Percentiles rank a stretch among this genome's conserved stretches.
Evolutionary conservation across 2,113 vertebrate species (phyloP).

Genomic region (Syngnathoides biaculeatus): DNA sequence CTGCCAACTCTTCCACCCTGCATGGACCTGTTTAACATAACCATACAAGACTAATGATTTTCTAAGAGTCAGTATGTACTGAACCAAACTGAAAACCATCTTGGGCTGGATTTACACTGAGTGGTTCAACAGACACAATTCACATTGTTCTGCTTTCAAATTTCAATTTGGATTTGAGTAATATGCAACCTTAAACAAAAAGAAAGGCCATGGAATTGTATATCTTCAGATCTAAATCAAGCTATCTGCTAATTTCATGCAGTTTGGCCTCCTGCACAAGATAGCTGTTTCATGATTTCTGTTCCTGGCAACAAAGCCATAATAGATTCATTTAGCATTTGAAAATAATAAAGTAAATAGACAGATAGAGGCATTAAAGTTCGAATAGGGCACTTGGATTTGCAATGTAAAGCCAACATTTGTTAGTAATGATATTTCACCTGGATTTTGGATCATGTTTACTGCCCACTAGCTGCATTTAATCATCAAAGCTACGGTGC

Average conservation of each 20-base stretch:
- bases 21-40: too few relatives aligned
- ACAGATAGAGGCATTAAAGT: background rate
- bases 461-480: constrained; percentile 37
- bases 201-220: background rate
- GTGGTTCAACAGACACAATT: too few relatives aligned
- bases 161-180: too few relatives aligned
- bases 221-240: background rate
- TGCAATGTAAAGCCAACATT: background rate
- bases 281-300: background rate
- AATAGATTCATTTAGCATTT: background rate
- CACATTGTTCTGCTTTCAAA: too few relatives aligned
- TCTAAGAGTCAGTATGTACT: too few relatives aligned
- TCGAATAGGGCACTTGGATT: background rate
- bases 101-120: too few relatives aligned
- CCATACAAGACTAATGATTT: too few relatives aligned
- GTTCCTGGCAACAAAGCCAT: background rate
- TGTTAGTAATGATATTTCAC: too few relatives aligned
- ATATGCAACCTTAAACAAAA: too few relatives aligned
- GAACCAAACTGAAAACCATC: too few relatives aligned
- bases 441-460: too few relatives aligned
- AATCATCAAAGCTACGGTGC: constrained; percentile 47
- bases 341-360: background rate
- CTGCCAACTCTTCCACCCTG: too few relatives aligned
- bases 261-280: background rate
- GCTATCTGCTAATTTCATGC: background rate